Conservation (phyloP, 2,797 vertebrate species). For the Pantherophis vulpinus region DNA sequence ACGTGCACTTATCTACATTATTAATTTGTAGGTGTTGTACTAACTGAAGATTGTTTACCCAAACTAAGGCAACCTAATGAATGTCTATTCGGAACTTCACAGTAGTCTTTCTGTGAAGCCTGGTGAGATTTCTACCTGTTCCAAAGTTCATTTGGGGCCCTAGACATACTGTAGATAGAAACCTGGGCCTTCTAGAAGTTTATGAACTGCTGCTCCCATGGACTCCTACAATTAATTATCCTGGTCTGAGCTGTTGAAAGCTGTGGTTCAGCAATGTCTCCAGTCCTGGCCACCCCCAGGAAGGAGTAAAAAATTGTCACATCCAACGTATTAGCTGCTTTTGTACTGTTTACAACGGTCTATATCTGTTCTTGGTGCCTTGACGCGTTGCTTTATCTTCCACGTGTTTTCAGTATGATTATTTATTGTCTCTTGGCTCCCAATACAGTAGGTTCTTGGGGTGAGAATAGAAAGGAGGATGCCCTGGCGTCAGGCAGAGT, state of each 20-base stretch:
- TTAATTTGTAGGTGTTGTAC: background rate
- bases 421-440: background rate
- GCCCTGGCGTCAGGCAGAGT: constrained; percentile 35
- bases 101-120: background rate
- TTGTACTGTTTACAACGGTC: background rate
- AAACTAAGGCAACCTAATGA: background rate
- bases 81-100: background rate
- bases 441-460: background rate
- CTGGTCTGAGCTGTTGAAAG: background rate
- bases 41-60: background rate
- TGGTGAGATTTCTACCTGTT: background rate
- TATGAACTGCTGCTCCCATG: background rate
- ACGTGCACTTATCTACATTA: background rate
- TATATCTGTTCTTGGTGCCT: background rate
- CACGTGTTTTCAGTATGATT: background rate
- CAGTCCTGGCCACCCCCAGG: background rate
- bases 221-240: background rate
- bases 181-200: background rate
- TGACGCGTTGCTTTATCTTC: background rate
- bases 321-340: background rate
- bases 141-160: background rate
- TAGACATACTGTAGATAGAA: background rate
- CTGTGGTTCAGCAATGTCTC: background rate
- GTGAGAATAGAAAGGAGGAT: background rate
- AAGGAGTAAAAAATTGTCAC: background rate